Base-by-base conservation (phyloP, 1,140 invertebrate genomes). In the Drosophila navojoa region DNA sequence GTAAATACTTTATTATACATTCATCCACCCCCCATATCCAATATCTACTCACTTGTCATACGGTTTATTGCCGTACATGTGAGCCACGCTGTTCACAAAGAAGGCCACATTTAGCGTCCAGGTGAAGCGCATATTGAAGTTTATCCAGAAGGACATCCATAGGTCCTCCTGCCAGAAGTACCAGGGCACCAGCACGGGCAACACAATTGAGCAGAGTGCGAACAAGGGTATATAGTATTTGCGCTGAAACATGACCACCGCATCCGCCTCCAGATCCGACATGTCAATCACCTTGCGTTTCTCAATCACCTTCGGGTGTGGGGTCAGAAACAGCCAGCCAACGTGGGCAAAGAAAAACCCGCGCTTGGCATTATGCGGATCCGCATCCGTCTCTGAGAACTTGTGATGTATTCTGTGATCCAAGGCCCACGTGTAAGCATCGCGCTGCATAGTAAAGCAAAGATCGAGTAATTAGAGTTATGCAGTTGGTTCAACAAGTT, bases 81-180 rank as follows among this genome's bases (percentile, higher is more conserved):
- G 98, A 0, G 98, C 97, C 13, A 97, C 95, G 87, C 97, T 98
- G 92, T 99, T 99, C 4, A 99, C 97, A 70, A 96, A 95, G 94
- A 97, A 99, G 1, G 98, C 98, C 70, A 97, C 96, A 90, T 99
- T 97, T 0, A 99, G 93, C 0, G 95, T 97, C 29, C 96, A 93
- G 47, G 95, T 95, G 92, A 98, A 99, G 25, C 98, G 94, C 62
- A 96, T 94, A 49, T 98, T 95, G 76, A 96, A 97, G 71, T 95
- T 95, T 2, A 98, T 94, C 92, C 97, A 96, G 90, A 97, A 98
- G 2, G 97, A 96, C 77, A 94, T 95, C 92, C 95, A 94, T 3
- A 96, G 78, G 4, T 93, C 93, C 92, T 99, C 98, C 42, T 95
- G 93, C 97, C 98, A 99, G 67, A 95, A 95, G 82, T 96, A 96